These are phyloP conservation scores for Sigmodon hispidus DNA, from an alignment of 2,113 vertebrate genomes.

Conservation along the genomic window DNA sequence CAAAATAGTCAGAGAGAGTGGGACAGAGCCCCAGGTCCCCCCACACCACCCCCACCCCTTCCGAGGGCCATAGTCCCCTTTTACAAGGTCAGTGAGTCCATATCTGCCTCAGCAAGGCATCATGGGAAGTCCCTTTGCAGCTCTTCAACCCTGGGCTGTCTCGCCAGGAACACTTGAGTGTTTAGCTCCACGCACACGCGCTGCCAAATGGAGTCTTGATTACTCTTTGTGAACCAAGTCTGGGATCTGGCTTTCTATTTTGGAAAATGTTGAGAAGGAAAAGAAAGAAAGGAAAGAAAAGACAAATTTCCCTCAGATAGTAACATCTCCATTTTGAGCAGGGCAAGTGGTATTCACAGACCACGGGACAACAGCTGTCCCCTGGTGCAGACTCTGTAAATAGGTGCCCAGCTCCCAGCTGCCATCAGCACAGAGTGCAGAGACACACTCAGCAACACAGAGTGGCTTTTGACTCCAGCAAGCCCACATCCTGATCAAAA, in stretches of 20 bases:
- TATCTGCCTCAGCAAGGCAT: not conserved
- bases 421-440: not conserved
- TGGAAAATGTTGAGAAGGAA: conserved; percentile 25
- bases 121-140: not conserved
- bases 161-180: not conserved
- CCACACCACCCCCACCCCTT: not conserved
- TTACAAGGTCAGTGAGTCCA: not conserved
- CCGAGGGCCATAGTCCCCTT: not conserved
- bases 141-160: not conserved
- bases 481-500: rapidly evolving
- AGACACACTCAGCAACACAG: not conserved
- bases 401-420: not conserved
- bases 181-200: conserved; percentile 11
- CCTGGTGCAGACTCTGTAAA: not conserved
- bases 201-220: conserved; percentile 58
- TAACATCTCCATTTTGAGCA: not conserved
- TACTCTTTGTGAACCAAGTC: conserved; percentile 68
- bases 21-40: not conserved
- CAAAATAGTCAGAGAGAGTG: not conserved
- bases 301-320: not conserved
- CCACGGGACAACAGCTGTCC: conserved; percentile 37
- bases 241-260: conserved; percentile 63
- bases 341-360: conserved; percentile 7
- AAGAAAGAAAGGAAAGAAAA: not conserved
- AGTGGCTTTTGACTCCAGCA: not conserved